These are phyloP conservation scores for Nasonia vitripennis DNA, from an alignment of 1,140 invertebrate genomes.

Conservation along the genomic window DNA sequence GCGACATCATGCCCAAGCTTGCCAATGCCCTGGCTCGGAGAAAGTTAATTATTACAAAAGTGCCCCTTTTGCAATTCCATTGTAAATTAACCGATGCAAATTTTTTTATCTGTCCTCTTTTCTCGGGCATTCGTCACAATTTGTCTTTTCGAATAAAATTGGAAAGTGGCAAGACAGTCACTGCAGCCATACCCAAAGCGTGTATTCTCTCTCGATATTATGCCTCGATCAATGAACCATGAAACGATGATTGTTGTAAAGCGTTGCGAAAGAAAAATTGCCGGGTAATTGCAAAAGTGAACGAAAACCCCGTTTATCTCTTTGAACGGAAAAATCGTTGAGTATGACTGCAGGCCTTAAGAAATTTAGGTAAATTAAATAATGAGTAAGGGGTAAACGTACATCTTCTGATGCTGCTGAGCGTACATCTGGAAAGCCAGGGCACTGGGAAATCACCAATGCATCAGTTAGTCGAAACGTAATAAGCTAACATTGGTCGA, in stretches of 20 bases:
- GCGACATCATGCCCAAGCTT: conserved; percentile 78
- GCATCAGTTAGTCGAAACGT: conserved; percentile 73
- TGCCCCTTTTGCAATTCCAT: conserved; percentile 72
- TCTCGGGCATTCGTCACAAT: conserved; percentile 48
- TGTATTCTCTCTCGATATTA: not conserved
- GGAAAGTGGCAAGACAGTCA: conserved; percentile 64
- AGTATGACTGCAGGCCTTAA: conserved; percentile 70
- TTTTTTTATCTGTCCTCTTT: conserved; percentile 48
- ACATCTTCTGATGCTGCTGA: conserved; percentile 91
- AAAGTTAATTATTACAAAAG: conserved; percentile 70
- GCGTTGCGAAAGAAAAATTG: not conserved
- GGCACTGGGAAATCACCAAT: conserved; percentile 87
- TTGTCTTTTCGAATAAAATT: conserved; percentile 61
- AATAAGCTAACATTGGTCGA: conserved; percentile 50
- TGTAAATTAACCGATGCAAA: conserved; percentile 56
- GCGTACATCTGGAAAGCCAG: conserved; percentile 96
- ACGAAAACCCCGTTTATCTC: not conserved
- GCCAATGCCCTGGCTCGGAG: conserved; percentile 89
- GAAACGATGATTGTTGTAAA: not conserved
- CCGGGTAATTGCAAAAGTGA: not conserved
- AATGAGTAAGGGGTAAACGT: conserved; percentile 79
- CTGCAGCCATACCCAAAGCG: conserved; percentile 73
- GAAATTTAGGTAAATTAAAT: conserved; percentile 71
- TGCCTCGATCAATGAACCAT: not conserved
- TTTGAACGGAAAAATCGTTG: conserved; percentile 53